phyloP scores from a whole-genome alignment of 2,113 vertebrate genomes.

The Pollimyrus isidori region DNA sequence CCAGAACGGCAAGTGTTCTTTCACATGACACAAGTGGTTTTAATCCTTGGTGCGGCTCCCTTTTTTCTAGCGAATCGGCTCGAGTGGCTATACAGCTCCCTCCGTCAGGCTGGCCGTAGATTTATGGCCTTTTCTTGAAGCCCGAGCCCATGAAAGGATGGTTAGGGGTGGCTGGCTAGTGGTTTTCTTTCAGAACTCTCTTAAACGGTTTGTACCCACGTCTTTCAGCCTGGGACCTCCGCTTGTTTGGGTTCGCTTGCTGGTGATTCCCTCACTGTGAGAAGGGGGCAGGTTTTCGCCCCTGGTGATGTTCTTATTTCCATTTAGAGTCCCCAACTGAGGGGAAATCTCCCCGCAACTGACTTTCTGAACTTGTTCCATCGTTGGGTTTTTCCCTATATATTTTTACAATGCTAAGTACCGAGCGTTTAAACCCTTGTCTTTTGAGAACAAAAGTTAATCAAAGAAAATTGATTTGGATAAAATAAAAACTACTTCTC shows the following conservation, averaged over 20 bases:
- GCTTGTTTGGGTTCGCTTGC: neutral
- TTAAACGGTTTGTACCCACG: neutral
- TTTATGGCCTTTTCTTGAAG: neutral
- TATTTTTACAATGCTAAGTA: neutral
- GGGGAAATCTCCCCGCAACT: neutral
- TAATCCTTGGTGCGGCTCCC: neutral
- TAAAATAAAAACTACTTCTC: neutral
- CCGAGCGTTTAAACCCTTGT: neutral
- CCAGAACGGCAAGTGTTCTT: neutral
- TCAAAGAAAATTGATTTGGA: neutral
- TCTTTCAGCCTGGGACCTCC: neutral
- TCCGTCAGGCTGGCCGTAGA: neutral
- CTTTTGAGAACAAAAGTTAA: neutral
- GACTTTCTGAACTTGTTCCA: neutral
- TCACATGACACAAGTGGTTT: neutral
- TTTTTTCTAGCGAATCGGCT: neutral
- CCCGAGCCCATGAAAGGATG: neutral
- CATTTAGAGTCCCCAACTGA: neutral
- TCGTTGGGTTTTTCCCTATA: neutral
- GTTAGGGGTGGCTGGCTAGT: neutral
- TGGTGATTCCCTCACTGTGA: neutral
- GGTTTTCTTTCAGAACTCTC: neutral
- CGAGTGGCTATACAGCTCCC: neutral
- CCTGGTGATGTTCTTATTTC: neutral
- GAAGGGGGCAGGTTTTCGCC: neutral